A percentile compares a stretch with the other conserved stretches of the same genome.
phyloP scores from a whole-genome alignment of 2,888 invertebrate genomes.

The Lumbricus terrestris region DNA sequence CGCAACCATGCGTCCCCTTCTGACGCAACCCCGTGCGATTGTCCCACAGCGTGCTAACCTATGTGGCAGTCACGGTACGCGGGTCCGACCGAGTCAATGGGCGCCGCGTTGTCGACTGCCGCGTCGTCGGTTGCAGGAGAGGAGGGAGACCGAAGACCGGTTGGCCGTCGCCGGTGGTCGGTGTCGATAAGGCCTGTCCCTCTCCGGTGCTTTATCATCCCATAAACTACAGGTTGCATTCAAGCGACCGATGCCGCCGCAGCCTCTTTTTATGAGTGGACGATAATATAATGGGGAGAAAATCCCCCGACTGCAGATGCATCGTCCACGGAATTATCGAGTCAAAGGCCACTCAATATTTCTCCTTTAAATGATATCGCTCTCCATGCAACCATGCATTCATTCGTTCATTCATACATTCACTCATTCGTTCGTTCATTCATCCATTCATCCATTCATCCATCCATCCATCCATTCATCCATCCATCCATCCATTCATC shows the following conservation, averaged over 20 bases:
- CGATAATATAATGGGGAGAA: background rate
- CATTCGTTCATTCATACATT: background rate
- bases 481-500: too few relatives aligned
- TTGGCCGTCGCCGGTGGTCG: too few relatives aligned
- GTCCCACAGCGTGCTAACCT: background rate
- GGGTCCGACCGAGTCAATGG: too few relatives aligned
- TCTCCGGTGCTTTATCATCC: background rate
- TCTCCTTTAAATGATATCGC: background rate
- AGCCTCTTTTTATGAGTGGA: conserved; percentile 3
- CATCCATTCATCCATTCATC: too few relatives aligned
- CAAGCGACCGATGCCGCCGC: background rate
- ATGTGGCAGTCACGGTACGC: background rate
- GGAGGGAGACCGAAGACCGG: background rate
- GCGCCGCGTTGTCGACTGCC: too few relatives aligned
- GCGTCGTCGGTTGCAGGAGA: background rate
- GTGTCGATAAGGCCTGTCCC: background rate
- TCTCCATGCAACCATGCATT: background rate
- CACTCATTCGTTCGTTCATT: background rate
- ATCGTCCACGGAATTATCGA: background rate
- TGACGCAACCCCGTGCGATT: background rate
- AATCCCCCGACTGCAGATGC: too few relatives aligned
- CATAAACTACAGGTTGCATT: background rate
- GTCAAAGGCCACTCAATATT: background rate
- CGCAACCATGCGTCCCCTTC: too few relatives aligned
- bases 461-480: too few relatives aligned